Base-by-base conservation (phyloP, 2,797 vertebrate genomes). In the Gila robusta region DNA sequence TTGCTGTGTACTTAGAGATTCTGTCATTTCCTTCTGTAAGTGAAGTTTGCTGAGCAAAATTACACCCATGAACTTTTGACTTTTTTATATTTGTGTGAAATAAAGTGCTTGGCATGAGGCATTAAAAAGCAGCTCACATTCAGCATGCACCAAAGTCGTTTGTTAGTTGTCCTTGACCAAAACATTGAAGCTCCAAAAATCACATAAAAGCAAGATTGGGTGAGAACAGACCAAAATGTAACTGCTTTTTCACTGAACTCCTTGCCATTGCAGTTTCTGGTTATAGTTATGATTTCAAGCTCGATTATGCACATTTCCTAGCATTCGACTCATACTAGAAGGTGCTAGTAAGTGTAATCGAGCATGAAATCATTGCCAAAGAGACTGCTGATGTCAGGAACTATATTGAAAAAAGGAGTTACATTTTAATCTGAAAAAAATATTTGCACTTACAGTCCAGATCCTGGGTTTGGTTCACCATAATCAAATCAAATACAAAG, bases 131-230 rank as follows among this genome's bases (percentile, higher is more conserved):
- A 10, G 67, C 9, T 71, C 80, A 71, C 49, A 28, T 28, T 28
- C 4, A 37, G 16, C 23, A 41, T 56, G 17, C 67, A 41, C 54
- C 80, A 41, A n/a, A 28, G 80, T 9, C 41, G 35, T n/a, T 56
- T 71, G 23, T 81, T 71, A 81, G 28, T 66, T 66, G 19, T n/a
- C 67, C 44, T 73, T 73, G 64, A 32, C 6, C 64, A 32, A 66
- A 66, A 32, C 12, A 17, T 2, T 17, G 26, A 66, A 66, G 62
- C 62, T 64, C 26, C 26, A 64, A 5, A 62, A n/a, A 9, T 10
- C 59, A 16, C 62, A 64, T 64, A 17, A 66, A 66, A 32, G 26
- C 26, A 28, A 17, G 28, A 66, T 4, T 32, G 64, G 35, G 2
- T 1, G 19, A 70, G 67, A 70, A 70, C 8, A 39, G 35, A 35